Evolutionary conservation across 2,797 vertebrate species (phyloP).

Genomic region (Schizopygopsis malacanthus): DNA sequence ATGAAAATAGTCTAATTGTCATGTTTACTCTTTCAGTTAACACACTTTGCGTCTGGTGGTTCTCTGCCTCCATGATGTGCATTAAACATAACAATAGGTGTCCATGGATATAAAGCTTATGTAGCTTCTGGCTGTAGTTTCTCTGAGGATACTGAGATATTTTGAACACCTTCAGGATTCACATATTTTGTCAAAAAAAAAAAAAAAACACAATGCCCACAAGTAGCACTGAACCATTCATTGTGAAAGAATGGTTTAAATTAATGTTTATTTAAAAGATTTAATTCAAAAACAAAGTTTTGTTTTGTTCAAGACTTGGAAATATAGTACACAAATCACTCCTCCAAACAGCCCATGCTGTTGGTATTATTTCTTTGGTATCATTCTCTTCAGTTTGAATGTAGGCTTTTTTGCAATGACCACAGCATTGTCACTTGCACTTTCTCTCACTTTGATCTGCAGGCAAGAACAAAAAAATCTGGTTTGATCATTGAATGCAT

Average conservation of each 20-base stretch:
- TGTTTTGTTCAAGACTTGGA: background rate
- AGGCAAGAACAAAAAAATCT: background rate
- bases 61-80: no score
- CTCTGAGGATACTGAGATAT: no score
- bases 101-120: no score
- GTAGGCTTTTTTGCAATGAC: conserved; percentile 70
- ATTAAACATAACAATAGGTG: no score
- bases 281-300: background rate
- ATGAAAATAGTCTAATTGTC: no score
- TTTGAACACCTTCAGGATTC: no score
- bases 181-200: no score
- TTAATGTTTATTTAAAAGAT: background rate
- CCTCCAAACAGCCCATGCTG: background rate
- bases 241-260: background rate
- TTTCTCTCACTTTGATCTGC: conserved; percentile 73
- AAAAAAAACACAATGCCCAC: no score
- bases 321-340: background rate
- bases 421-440: conserved; percentile 66
- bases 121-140: no score
- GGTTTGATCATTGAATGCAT: background rate
- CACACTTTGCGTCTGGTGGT: no score
- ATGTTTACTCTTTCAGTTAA: no score
- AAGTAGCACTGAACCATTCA: no score
- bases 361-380: conserved; percentile 31
- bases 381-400: conserved; percentile 72